phyloP scores from a whole-genome alignment of 2,888 invertebrate species.

The Spisula subtruncata region DNA sequence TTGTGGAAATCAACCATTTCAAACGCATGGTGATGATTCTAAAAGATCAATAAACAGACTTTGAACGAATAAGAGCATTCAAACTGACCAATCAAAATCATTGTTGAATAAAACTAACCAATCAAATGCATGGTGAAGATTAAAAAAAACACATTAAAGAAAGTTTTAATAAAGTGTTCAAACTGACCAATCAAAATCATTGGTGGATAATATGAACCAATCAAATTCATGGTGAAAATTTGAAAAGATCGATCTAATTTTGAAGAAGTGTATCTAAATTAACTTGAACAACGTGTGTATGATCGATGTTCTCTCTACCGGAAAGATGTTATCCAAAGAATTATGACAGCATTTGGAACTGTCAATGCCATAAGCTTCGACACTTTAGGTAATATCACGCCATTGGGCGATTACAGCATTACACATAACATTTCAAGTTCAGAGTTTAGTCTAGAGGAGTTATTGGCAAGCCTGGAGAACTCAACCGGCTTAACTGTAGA shows the following conservation, averaged over 20 bases:
- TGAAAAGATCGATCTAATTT: no score
- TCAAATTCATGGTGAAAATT: neutral
- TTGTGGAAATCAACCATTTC: no score
- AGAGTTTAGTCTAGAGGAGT: neutral
- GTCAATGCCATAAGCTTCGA: neutral
- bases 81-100: neutral
- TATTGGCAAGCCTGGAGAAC: conserved; percentile 2
- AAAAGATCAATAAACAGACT: no score
- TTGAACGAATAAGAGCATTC: no score
- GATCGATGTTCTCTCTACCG: neutral
- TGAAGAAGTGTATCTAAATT: no score
- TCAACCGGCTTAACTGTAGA: neutral
- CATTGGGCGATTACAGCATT: conserved; percentile 13
- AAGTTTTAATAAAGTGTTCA: no score
- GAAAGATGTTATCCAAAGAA: neutral
- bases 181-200: neutral
- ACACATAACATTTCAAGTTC: neutral
- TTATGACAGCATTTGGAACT: neutral
- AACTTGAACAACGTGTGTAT: no score
- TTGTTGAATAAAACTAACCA: neutral
- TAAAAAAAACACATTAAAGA: no score
- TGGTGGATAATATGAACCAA: neutral
- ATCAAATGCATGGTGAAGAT: neutral
- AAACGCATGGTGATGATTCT: no score
- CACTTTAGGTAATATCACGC: neutral